These are phyloP conservation scores for Rhinichthys klamathensis DNA, from an alignment of 2,113 vertebrate genomes.

Conservation along the genomic window DNA sequence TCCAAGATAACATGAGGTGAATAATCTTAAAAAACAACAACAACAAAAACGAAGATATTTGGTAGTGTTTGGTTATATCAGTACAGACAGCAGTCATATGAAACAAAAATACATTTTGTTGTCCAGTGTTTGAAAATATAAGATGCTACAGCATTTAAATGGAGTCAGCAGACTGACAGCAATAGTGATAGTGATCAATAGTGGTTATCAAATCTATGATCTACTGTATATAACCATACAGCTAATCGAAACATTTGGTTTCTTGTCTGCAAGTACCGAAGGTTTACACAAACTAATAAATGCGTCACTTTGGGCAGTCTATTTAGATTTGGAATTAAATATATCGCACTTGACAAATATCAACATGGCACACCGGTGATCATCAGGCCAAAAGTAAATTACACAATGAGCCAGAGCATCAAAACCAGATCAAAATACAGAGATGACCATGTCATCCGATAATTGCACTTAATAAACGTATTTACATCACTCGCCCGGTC, in stretches of 20 bases:
- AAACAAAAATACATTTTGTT: background rate
- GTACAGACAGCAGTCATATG: background rate
- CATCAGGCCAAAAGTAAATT: conserved; percentile 51
- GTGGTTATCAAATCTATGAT: conserved; percentile 12
- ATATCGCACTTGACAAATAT: conserved; percentile 65
- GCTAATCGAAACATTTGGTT: background rate
- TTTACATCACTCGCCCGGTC: conserved; percentile 61
- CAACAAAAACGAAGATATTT: conserved; percentile 35
- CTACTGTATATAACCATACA: background rate
- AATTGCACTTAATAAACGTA: conserved; percentile 73
- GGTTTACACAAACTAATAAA: conserved; percentile 43
- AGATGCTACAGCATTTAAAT: conserved; percentile 24
- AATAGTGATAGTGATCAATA: no score
- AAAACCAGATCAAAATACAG: conserved; percentile 54
- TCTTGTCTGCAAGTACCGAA: conserved; percentile 7
- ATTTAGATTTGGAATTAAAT: conserved; percentile 51
- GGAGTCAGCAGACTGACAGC: conserved; percentile 44
- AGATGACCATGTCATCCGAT: conserved; percentile 58
- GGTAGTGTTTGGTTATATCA: conserved; percentile 28
- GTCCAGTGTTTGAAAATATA: conserved; percentile 25
- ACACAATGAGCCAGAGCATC: conserved; percentile 37
- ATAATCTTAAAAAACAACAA: conserved; percentile 45
- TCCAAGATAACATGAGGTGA: conserved; percentile 44
- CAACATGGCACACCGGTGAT: conserved; percentile 71
- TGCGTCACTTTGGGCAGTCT: conserved; percentile 60